These are phyloP conservation scores for Littorina saxatilis DNA, from an alignment of 1,140 invertebrate genomes.

Conservation along the genomic window DNA sequence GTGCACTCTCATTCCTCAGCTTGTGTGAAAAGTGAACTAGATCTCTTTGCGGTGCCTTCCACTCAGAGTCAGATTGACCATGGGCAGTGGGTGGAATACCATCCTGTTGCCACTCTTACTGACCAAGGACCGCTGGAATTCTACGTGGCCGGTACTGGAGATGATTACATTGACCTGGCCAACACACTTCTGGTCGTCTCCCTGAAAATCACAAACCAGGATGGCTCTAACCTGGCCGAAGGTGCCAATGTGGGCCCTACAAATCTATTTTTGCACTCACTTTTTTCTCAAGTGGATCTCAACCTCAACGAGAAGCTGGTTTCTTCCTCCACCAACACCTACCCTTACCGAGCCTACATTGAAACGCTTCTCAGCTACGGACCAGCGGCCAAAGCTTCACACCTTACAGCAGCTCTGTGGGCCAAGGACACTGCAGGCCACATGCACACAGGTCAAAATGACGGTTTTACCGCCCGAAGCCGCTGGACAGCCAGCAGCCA, in stretches of 20 bases:
- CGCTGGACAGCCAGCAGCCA: too few species aligned
- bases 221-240: not conserved
- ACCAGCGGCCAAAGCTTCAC: not conserved
- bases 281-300: conserved; percentile 28
- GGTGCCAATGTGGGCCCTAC: not conserved
- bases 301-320: not conserved
- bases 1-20: conserved; percentile 18
- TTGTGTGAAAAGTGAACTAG: not conserved
- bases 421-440: not conserved
- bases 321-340: not conserved
- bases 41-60: not conserved
- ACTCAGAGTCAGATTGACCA: not conserved
- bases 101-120: not conserved
- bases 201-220: not conserved
- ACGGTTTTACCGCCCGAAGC: not conserved
- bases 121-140: not conserved
- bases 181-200: not conserved
- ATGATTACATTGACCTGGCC: not conserved
- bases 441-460: not conserved
- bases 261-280: conserved; percentile 3
- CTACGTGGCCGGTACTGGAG: not conserved
- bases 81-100: not conserved
- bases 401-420: not conserved
- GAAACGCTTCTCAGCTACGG: not conserved
- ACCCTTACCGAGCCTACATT: conserved; percentile 10